Evolutionary conservation across 1,140 invertebrate genomes (phyloP), one percentile per base, ranked within the genome.

Genomic region (Piezodorus guildinii): DNA sequence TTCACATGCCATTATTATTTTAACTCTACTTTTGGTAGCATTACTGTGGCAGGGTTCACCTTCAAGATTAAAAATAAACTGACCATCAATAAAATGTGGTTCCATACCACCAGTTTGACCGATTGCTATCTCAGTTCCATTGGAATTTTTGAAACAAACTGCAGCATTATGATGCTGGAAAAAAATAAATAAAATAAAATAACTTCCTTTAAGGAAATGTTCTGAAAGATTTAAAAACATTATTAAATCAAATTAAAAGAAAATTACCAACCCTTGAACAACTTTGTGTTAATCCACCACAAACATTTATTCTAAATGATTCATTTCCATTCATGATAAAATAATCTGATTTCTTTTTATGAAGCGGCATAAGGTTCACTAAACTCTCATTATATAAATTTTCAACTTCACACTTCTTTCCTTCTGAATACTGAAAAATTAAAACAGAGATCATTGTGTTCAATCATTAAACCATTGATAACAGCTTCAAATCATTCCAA

Each of bases 221-320:
- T 39, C 14, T 15, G 14, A 56, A 56, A 21, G 12, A 16, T 56
- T 23, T 15, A 15, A 16, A 23, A 21, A 56, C 10, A 9, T 23
- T 23, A 56, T 15, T 27, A 25, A 56, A 23, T 27, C 8, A 17
- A 30, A 30, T 30, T 30, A 30, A 30, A 30, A 30, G 8, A 30
- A 30, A 30, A 49, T 49, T 2, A 10, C 12, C 8, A 27, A 56
- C 52, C 21, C 23, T 25, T 3, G 52, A 56, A 15, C 52, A 56
- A 25, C 2, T 3, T 16, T 56, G 52, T 23, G 19, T 25, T 56
- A 56, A 25, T 23, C 1, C 23, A 23, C 52, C 52, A 56, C 52
- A 56, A 23, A 56, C 23, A 56, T 56, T 56, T 16, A 56, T 56
- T 56, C 52, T 19, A 56, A 56, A 56, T 23, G 52, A 23, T 25